Evolutionary conservation across 2,113 vertebrate genomes (phyloP).

Genomic region (Hippolais icterina): DNA sequence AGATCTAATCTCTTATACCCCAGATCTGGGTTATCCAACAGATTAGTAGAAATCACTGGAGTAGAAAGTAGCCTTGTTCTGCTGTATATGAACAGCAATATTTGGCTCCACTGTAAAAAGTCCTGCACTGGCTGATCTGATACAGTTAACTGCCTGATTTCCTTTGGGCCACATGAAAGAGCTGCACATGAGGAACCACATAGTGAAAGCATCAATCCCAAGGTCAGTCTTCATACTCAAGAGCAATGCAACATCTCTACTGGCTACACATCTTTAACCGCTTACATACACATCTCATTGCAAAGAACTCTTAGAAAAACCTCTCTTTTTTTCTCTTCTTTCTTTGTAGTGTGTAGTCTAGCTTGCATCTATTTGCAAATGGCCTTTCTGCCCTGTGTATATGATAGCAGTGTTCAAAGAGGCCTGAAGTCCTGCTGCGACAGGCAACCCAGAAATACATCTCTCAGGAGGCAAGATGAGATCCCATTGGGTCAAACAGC

Average conservation of each 20-base stretch:
- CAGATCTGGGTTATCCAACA: neutral
- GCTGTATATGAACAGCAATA: neutral
- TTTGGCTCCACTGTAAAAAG: neutral
- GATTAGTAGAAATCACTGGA: neutral
- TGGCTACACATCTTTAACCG: neutral
- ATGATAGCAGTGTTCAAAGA: conserved; percentile 18
- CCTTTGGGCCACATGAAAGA: neutral
- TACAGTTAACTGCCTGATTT: neutral
- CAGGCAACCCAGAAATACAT: conserved; percentile 35
- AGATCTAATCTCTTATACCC: no score
- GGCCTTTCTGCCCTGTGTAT: neutral
- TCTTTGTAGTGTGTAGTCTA: neutral
- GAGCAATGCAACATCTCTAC: neutral
- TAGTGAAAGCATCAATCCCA: neutral
- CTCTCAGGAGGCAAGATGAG: neutral
- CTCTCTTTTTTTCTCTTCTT: neutral
- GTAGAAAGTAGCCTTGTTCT: neutral
- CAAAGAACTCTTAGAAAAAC: neutral
- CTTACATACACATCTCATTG: neutral
- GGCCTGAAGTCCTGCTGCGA: neutral
- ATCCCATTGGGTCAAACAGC: neutral
- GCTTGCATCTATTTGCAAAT: neutral
- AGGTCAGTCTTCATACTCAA: neutral
- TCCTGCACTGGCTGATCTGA: neutral
- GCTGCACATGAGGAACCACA: neutral